Evolutionary conservation across 1,140 invertebrate species (phyloP).

Genomic region (Teleopsis dalmanni): DNA sequence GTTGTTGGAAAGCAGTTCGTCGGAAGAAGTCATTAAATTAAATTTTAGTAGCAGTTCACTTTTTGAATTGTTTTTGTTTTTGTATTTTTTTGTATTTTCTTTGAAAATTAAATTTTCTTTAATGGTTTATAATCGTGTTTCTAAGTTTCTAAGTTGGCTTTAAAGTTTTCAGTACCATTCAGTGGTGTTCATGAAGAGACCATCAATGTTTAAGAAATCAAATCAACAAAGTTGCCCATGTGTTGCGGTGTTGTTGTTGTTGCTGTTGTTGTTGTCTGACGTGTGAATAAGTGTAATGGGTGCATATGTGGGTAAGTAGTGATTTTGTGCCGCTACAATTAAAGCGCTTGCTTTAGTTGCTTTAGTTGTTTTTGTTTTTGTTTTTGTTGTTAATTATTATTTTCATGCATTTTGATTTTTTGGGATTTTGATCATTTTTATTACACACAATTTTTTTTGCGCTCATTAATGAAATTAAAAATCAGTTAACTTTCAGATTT

Average conservation of each 20-base stretch:
- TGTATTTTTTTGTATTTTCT: slow-evolving; percentile 2
- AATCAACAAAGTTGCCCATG: no score
- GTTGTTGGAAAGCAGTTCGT: not conserved
- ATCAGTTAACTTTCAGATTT: slow-evolving; percentile 44
- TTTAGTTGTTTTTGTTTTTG: slow-evolving; percentile 5
- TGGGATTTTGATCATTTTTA: slow-evolving; percentile 34
- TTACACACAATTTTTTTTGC: slow-evolving; percentile 13
- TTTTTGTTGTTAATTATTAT: slow-evolving; percentile 30
- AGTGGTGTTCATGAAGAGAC: no score
- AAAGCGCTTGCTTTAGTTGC: slow-evolving; percentile 2
- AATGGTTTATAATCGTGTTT: no score
- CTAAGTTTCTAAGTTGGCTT: no score
- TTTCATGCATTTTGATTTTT: slow-evolving; percentile 45
- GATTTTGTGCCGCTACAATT: slow-evolving; percentile 4
- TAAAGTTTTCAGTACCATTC: no score
- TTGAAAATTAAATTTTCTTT: slow-evolving; percentile 9
- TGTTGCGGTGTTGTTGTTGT: no score
- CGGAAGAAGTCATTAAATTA: not conserved
- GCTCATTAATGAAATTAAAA: slow-evolving; percentile 10
- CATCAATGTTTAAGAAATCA: no score
- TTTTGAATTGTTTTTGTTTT: slow-evolving; percentile 1
- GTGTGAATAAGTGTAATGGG: no score
- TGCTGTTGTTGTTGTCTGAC: slow-evolving; percentile 19
- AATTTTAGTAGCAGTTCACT: slow-evolving; percentile 1
- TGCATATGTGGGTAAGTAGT: slow-evolving; percentile 7